These are phyloP conservation scores for Heliothis subflexa DNA, from an alignment of 1,140 invertebrate species.

Conservation along the genomic window DNA sequence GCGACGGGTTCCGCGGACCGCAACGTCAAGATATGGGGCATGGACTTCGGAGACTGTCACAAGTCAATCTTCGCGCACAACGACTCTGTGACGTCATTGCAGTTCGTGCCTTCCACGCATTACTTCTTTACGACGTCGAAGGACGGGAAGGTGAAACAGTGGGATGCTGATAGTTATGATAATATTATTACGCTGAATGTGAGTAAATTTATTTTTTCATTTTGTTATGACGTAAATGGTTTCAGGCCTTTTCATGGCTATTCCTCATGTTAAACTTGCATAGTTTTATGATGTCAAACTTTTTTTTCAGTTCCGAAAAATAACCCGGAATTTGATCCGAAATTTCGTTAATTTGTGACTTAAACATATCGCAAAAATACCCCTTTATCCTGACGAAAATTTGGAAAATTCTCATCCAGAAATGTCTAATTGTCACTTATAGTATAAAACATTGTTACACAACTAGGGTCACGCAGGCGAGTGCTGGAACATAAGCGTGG, in stretches of 20 bases:
- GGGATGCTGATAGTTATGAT: slow-evolving; percentile 98
- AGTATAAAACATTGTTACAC: no score
- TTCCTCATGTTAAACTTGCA: neutral
- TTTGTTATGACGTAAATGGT: neutral
- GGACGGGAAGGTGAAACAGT: slow-evolving; percentile 97
- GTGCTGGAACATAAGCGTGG: slow-evolving; percentile 91
- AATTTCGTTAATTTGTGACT: no score
- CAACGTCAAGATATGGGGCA: slow-evolving; percentile 99
- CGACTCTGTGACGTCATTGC: slow-evolving; percentile 95
- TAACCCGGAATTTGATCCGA: no score
- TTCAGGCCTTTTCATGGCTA: neutral
- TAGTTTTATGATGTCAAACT: neutral
- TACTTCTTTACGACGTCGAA: slow-evolving; percentile 97
- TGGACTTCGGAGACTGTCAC: slow-evolving; percentile 99
- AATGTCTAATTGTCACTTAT: no score
- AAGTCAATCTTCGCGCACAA: slow-evolving; percentile 96
- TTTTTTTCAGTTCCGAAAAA: no score
- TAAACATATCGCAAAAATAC: no score
- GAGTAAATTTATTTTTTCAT: slow-evolving; percentile 52
- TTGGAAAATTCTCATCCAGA: no score
- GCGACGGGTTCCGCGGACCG: slow-evolving; percentile 98
- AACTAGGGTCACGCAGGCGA: slow-evolving; percentile 92
- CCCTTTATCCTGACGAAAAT: no score
- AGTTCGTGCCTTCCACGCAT: slow-evolving; percentile 96
- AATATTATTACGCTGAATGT: slow-evolving; percentile 96